Conservation (phyloP, 2,797 vertebrate species). For the Gadopsis marmoratus region DNA sequence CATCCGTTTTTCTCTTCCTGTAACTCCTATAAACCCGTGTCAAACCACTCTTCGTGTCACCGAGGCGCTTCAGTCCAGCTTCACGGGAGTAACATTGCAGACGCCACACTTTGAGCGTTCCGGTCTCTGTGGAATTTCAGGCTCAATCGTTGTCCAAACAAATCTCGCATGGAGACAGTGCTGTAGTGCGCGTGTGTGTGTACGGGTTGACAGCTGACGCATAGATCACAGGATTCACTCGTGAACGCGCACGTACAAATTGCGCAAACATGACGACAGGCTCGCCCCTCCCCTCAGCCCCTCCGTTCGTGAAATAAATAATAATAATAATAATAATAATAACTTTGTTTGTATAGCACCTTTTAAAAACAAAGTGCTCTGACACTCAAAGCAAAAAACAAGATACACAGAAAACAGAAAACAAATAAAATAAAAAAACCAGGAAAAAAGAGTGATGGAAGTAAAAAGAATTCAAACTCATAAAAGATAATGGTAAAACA, state of each 20-base stretch:
- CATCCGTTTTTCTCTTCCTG: neutral
- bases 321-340: no score
- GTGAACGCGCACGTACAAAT: conserved; percentile 73
- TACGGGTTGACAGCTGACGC: conserved; percentile 69
- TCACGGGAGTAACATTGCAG: neutral
- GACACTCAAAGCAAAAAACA: no score
- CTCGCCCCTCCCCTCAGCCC: no score
- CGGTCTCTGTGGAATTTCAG: conserved; percentile 36
- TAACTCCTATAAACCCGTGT: neutral
- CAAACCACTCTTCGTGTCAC: conserved; percentile 27
- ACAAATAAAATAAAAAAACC: no score
- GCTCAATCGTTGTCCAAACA: conserved; percentile 70
- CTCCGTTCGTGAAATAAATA: neutral
- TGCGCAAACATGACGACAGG: conserved; percentile 28
- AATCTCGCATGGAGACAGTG: conserved; percentile 61
- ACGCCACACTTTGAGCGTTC: conserved; percentile 38
- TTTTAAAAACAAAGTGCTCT: no score
- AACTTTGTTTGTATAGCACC: no score
- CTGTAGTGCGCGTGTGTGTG: conserved; percentile 31
- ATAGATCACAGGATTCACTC: conserved; percentile 53
- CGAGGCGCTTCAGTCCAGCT: conserved; percentile 17
- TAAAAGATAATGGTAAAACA: no score
- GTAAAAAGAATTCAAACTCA: no score
- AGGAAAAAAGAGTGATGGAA: no score
- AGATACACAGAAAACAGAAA: no score